Conservation (phyloP, 2,888 invertebrate genomes). For the Suillia variegata region DNA sequence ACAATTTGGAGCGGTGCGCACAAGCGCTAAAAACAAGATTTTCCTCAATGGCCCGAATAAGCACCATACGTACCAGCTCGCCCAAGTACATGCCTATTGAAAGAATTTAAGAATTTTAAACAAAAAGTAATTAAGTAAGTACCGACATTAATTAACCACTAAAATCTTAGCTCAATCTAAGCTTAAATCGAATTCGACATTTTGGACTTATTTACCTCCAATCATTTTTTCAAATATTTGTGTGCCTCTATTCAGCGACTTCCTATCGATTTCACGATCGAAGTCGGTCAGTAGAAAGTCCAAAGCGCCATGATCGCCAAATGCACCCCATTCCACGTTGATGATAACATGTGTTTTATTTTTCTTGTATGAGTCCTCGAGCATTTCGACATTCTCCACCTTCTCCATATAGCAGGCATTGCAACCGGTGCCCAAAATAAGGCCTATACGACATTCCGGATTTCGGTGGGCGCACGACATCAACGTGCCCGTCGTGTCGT, state of each 20-base stretch:
- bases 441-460: conserved; percentile 75
- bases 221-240: conserved; percentile 96
- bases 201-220: conserved; percentile 22
- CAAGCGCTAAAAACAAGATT: conserved; percentile 60
- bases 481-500: conserved; percentile 90
- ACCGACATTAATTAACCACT: background rate
- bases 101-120: no score
- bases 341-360: conserved; percentile 72
- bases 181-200: background rate
- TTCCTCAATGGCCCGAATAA: conserved; percentile 78
- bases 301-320: conserved; percentile 86
- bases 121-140: conserved; percentile 63
- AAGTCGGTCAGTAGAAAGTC: conserved; percentile 83
- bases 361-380: conserved; percentile 65
- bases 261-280: conserved; percentile 78
- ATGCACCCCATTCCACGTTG: conserved; percentile 96
- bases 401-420: conserved; percentile 88
- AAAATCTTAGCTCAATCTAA: background rate
- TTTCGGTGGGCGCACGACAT: conserved; percentile 88
- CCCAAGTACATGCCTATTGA: conserved; percentile 99
- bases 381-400: conserved; percentile 77
- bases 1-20: background rate
- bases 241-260: conserved; percentile 78
- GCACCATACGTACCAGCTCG: conserved; percentile 82
- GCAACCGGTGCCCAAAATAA: conserved; percentile 79